A percentile compares a stretch with the other conserved stretches of the same genome.
Evolutionary conservation across 2,113 vertebrate species (phyloP).

Genomic region (Turdus rufiventris): DNA sequence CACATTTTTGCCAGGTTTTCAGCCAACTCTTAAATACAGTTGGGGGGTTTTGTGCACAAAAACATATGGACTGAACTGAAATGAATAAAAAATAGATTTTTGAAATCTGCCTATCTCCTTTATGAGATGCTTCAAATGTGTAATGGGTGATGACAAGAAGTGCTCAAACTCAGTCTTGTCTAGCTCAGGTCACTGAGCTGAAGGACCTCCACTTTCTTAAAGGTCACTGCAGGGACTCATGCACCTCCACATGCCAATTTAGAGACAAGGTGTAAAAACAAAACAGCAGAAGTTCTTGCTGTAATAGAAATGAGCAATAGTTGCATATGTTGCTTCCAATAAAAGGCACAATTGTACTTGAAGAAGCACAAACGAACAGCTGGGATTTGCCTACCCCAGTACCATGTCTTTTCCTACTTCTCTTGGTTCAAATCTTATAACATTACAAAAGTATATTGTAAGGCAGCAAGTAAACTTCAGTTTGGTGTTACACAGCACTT

Average conservation of each 20-base stretch:
- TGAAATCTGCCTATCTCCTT: not conserved
- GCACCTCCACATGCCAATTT: not conserved
- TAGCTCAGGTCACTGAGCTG: fast-evolving
- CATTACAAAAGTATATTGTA: not conserved
- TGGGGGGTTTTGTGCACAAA: not conserved
- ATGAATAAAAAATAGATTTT: not conserved
- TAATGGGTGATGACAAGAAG: not conserved
- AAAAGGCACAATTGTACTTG: not conserved
- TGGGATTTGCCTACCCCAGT: not conserved
- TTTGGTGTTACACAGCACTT: not conserved
- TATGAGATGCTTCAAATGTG: fast-evolving
- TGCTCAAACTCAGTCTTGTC: not conserved
- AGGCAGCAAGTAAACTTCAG: constrained; percentile 1
- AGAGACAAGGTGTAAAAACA: not conserved
- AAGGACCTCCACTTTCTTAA: not conserved
- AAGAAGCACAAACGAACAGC: not conserved
- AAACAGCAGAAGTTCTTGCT: not conserved
- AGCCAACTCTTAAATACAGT: not conserved
- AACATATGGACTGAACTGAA: not conserved
- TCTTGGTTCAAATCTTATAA: not conserved
- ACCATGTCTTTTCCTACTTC: not conserved
- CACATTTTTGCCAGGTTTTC: not conserved
- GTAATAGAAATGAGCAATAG: not conserved
- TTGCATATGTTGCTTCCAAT: not conserved
- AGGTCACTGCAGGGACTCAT: not conserved